Percentiles rank a stretch among this genome's conserved stretches.
Conservation (phyloP, 2,113 vertebrate species). For the Labrus mixtus region DNA sequence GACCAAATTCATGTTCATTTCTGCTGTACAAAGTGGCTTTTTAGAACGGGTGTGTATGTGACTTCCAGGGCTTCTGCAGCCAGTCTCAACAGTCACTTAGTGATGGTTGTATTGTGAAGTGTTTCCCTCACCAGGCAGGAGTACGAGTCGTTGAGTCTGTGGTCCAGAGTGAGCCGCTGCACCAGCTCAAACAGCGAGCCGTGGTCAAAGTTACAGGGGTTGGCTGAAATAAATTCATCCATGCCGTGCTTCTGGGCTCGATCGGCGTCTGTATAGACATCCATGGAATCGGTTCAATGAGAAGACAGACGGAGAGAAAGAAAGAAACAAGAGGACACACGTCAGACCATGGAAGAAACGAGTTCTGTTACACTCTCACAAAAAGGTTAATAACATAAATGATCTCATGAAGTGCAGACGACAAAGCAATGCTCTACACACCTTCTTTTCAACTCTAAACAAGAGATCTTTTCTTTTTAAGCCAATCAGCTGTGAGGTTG, state of each 20-base stretch:
- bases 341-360: not conserved
- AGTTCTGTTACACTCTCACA: not conserved
- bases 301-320: constrained; percentile 2
- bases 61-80: too few species aligned
- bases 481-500: not conserved
- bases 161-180: constrained; percentile 98
- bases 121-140: constrained; percentile 94
- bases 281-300: not conserved
- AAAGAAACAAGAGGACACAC: not conserved
- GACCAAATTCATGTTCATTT: too few species aligned
- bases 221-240: constrained; percentile 99
- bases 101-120: not conserved
- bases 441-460: not conserved
- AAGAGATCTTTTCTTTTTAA: not conserved
- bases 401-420: not conserved
- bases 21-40: too few species aligned
- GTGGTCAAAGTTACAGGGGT: constrained; percentile 99
- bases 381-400: not conserved
- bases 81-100: too few species aligned
- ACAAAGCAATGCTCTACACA: constrained; percentile 3
- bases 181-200: constrained; percentile 97
- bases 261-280: constrained; percentile 92
- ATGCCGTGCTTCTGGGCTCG: constrained; percentile 99
- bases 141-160: constrained; percentile 99
- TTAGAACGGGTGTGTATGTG: too few species aligned